Evolutionary conservation across 2,797 vertebrate species (phyloP).

Genomic region (Paguma larvata): DNA sequence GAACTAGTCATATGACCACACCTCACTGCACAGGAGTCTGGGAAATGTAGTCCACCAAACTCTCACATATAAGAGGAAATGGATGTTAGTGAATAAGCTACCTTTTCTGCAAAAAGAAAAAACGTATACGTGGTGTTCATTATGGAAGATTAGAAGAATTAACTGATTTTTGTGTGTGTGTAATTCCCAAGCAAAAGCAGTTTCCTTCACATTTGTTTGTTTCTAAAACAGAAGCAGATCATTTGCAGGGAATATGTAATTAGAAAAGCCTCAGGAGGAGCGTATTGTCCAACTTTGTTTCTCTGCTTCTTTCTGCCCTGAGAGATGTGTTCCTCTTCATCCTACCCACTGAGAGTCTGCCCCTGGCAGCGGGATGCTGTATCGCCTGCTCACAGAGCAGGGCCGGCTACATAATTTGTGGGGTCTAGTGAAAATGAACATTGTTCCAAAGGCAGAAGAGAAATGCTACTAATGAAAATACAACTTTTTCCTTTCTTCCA

Average conservation of each 20-base stretch:
- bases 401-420: rapidly evolving
- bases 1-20: background rate
- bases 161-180: background rate
- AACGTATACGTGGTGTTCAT: background rate
- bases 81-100: background rate
- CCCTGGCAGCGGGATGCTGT: background rate
- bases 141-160: background rate
- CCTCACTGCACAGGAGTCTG: background rate
- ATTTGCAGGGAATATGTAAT: background rate
- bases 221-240: background rate
- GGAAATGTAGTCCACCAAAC: background rate
- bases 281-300: background rate
- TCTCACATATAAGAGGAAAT: background rate
- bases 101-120: background rate
- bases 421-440: background rate
- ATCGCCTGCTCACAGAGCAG: background rate
- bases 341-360: background rate
- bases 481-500: background rate
- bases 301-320: background rate
- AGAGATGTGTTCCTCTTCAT: background rate
- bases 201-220: background rate
- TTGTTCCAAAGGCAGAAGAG: background rate
- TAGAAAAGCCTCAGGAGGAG: background rate
- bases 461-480: background rate
- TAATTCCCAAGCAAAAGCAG: background rate